Percentiles rank a stretch among this genome's conserved stretches.
phyloP scores from a whole-genome alignment of 2,888 invertebrate genomes.

The Germaria angustata region DNA sequence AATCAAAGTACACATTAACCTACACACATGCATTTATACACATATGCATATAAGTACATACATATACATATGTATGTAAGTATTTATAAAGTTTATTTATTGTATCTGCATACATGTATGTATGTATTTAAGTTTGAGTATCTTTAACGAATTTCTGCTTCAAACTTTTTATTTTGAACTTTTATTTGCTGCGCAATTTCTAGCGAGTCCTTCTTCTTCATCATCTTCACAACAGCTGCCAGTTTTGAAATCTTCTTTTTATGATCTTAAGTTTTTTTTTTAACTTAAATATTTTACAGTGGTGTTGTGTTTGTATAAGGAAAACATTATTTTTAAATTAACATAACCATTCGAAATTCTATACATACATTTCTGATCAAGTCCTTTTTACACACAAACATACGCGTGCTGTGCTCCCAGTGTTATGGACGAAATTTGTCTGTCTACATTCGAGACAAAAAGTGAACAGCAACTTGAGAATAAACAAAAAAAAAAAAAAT shows the following conservation, averaged over 20 bases:
- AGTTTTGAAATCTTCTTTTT: conserved; percentile 54
- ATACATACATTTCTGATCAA: conserved; percentile 49
- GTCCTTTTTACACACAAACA: conserved; percentile 46
- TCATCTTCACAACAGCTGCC: conserved; percentile 61
- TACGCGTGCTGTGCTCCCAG: conserved; percentile 20
- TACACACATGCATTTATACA: not conserved
- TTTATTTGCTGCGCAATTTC: conserved; percentile 64
- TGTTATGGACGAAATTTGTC: conserved; percentile 15
- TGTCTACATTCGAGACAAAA: conserved; percentile 29
- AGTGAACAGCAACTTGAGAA: conserved; percentile 14
- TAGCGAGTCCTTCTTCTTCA: conserved; percentile 56
- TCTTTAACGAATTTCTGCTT: conserved; percentile 47
- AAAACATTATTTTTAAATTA: conserved; percentile 60
- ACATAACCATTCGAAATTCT: conserved; percentile 60
- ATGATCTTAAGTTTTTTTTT: conserved; percentile 9
- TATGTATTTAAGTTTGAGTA: not conserved
- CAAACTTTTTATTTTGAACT: conserved; percentile 57
- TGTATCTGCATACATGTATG: not conserved
- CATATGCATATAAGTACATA: not conserved
- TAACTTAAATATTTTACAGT: conserved; percentile 4
- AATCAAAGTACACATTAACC: not conserved
- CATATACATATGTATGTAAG: not conserved
- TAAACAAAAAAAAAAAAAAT: not conserved
- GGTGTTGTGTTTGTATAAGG: conserved; percentile 18
- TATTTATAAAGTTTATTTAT: not conserved